Percentiles rank a stretch among this genome's conserved stretches.
These are phyloP conservation scores for Cinara cedri DNA, from an alignment of 2,888 invertebrate genomes.

Conservation along the genomic window DNA sequence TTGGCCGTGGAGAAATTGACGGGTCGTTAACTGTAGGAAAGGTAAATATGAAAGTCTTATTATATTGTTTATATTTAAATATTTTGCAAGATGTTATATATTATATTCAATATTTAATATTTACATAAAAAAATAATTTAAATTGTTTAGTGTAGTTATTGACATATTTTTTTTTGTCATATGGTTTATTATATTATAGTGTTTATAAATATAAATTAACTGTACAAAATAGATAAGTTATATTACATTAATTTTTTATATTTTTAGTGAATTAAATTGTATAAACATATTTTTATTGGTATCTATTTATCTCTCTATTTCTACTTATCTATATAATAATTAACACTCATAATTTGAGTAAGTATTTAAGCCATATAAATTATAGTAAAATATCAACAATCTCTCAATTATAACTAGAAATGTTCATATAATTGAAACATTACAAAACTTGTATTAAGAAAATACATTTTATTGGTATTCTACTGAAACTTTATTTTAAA, in stretches of 20 bases:
- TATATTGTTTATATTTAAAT: neutral
- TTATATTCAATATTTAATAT: neutral
- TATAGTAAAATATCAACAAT: neutral
- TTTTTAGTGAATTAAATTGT: constrained; percentile 4
- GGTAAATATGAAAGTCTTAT: constrained; percentile 60
- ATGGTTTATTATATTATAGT: neutral
- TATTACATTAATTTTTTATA: constrained; percentile 11
- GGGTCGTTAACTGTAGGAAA: constrained; percentile 62
- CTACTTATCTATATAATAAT: no score
- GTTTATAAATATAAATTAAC: neutral
- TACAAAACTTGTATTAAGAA: no score
- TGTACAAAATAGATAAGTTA: constrained; percentile 1
- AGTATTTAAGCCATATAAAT: constrained; percentile 2
- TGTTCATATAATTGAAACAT: neutral
- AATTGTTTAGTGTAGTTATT: constrained; percentile 3
- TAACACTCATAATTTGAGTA: neutral
- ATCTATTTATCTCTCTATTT: neutral
- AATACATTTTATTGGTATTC: neutral
- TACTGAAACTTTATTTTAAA: neutral
- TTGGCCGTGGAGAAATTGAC: constrained; percentile 62
- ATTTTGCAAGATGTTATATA: neutral
- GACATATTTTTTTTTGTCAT: neutral
- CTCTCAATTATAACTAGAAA: neutral
- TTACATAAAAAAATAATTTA: neutral
- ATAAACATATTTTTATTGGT: neutral